Conservation (phyloP, 1,140 invertebrate genomes). For the Ruditapes philippinarum region DNA sequence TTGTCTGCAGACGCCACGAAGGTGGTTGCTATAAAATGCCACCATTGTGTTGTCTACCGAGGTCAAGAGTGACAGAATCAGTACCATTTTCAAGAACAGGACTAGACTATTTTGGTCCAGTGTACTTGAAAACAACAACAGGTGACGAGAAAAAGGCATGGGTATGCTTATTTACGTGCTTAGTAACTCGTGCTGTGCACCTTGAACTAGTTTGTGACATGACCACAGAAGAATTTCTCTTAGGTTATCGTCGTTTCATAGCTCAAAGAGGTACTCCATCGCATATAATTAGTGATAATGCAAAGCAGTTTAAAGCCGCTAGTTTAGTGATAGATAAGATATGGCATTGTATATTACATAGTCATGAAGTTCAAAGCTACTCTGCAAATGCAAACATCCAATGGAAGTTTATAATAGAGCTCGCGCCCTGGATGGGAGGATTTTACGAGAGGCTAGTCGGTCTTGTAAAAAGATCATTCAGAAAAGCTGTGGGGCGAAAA, state of each 20-base stretch:
- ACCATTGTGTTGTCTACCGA: background rate
- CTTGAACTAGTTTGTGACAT: conserved; percentile 25
- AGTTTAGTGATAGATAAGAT: background rate
- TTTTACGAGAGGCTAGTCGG: too few relatives aligned
- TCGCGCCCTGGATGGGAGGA: too few relatives aligned
- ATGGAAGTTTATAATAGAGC: conserved; percentile 7
- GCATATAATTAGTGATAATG: conserved; percentile 27
- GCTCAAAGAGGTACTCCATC: conserved; percentile 4
- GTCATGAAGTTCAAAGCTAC: background rate
- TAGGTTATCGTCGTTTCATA: conserved; percentile 1
- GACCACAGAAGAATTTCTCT: too few relatives aligned
- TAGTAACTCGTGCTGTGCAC: conserved; percentile 19
- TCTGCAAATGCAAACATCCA: background rate
- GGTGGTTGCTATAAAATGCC: conserved; percentile 21
- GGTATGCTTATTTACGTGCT: conserved; percentile 17
- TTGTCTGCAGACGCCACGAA: background rate
- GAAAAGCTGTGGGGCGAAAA: background rate
- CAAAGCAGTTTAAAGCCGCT: background rate
- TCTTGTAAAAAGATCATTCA: background rate
- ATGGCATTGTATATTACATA: background rate
- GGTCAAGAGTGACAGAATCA: conserved; percentile 1
- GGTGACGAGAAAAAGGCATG: too few relatives aligned
- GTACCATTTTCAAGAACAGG: background rate
- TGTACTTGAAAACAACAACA: too few relatives aligned
- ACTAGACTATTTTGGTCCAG: conserved; percentile 12